A percentile compares a stretch with the other conserved stretches of the same genome.
phyloP scores from a whole-genome alignment of 2,113 vertebrate species.

The Morone chrysops region DNA sequence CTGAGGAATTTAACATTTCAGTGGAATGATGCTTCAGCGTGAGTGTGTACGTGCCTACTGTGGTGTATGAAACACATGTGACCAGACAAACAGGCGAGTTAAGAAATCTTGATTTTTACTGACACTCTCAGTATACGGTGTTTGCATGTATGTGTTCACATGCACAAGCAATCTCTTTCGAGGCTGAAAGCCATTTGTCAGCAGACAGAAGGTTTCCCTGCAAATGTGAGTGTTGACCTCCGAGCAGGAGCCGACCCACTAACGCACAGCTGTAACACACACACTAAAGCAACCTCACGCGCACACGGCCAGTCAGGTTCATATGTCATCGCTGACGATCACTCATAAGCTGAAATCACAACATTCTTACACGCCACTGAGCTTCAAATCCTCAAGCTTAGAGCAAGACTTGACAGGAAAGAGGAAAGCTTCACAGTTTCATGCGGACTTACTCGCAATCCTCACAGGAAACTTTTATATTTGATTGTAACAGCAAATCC shows the following conservation, averaged over 20 bases:
- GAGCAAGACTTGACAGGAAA: constrained; percentile 34
- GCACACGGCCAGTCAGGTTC: constrained; percentile 15
- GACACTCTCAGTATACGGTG: background rate
- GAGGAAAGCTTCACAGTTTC: constrained; percentile 5
- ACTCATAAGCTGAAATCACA: constrained; percentile 30
- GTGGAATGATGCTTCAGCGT: constrained; percentile 8
- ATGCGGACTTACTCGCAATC: background rate
- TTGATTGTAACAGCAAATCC: background rate
- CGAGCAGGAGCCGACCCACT: constrained; percentile 44
- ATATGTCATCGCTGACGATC: constrained; percentile 40
- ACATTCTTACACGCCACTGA: constrained; percentile 10
- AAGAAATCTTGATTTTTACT: background rate
- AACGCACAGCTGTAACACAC: constrained; percentile 19
- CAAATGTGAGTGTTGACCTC: constrained; percentile 3
- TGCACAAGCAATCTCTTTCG: constrained; percentile 3
- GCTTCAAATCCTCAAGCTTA: constrained; percentile 11
- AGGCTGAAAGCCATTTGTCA: constrained; percentile 20
- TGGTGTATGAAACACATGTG: constrained; percentile 6
- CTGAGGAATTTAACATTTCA: constrained; percentile 61
- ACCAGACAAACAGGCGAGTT: constrained; percentile 10
- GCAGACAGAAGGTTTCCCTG: constrained; percentile 6
- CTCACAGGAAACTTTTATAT: background rate
- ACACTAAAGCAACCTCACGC: background rate
- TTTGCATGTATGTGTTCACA: constrained; percentile 1
- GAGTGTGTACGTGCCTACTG: constrained; percentile 6